Conservation (phyloP, 92 coral and sea anemone genomes). For the Muricea muricata region DNA sequence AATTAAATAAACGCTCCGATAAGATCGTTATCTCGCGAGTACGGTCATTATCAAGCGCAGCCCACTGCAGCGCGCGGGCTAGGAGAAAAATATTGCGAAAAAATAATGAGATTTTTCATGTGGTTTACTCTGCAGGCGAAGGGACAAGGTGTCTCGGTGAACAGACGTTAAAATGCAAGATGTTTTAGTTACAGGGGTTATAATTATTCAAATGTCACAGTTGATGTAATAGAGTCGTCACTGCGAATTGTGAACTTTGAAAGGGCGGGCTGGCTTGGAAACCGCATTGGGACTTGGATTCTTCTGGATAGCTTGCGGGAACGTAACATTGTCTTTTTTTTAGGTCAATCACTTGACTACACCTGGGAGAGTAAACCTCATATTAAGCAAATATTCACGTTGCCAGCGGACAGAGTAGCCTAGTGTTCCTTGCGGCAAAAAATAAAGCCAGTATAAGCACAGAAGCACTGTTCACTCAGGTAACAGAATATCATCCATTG, state of each 20-base stretch:
- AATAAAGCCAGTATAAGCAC: no score
- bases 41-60: background rate
- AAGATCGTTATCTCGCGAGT: background rate
- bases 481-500: no score
- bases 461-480: no score
- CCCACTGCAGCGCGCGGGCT: background rate
- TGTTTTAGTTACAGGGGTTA: constrained; percentile 6
- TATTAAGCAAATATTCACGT: no score
- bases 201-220: constrained; percentile 27
- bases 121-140: constrained; percentile 28
- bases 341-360: no score
- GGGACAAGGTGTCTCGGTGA: constrained; percentile 45
- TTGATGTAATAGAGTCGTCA: constrained; percentile 35
- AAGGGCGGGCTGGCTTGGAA: background rate
- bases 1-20: background rate
- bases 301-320: background rate
- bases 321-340: no score
- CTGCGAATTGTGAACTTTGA: constrained; percentile 8
- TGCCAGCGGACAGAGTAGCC: no score
- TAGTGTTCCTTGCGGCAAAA: no score
- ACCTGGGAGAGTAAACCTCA: no score
- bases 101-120: constrained; percentile 26
- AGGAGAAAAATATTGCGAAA: constrained; percentile 10
- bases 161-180: constrained; percentile 39
- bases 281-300: background rate